These are phyloP conservation scores for Lepilemur ruficaudatus DNA, from an alignment of 2,797 vertebrate species.

Conservation along the genomic window DNA sequence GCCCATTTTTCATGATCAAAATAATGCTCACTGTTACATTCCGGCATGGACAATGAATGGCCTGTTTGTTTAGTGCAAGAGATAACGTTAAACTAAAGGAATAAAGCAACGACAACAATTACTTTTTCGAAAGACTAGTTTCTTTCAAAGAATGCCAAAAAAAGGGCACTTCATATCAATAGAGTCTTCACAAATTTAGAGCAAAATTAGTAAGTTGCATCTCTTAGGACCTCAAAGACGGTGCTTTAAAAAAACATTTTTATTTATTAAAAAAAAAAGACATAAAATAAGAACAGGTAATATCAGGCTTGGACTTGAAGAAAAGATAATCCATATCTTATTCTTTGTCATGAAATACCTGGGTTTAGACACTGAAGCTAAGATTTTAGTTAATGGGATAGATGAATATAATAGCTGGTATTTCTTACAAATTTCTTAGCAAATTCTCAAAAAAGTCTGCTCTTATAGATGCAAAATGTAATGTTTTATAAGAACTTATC, in stretches of 20 bases:
- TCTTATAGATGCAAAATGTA: background rate
- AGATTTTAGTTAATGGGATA: background rate
- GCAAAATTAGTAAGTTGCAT: background rate
- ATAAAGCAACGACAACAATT: background rate
- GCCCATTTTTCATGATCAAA: background rate
- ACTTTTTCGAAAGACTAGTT: background rate
- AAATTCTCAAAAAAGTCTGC: background rate
- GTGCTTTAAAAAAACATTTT: background rate
- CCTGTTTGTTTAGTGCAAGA: background rate
- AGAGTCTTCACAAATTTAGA: slow-evolving; percentile 13
- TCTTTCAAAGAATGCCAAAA: slow-evolving; percentile 41
- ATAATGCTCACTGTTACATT: background rate
- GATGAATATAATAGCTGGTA: background rate
- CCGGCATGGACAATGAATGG: background rate
- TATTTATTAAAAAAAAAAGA: background rate
- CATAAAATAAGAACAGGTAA: background rate
- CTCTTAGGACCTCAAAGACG: background rate
- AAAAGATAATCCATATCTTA: background rate
- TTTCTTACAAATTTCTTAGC: background rate
- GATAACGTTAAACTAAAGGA: background rate
- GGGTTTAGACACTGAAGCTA: background rate
- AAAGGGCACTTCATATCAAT: background rate
- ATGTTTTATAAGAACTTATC: background rate
- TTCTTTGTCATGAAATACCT: slow-evolving; percentile 6
- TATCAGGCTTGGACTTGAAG: background rate